A percentile compares a stretch with the other conserved stretches of the same genome.
phyloP scores from a whole-genome alignment of 2,888 invertebrate genomes.

The Cryptophagus acutangulus region DNA sequence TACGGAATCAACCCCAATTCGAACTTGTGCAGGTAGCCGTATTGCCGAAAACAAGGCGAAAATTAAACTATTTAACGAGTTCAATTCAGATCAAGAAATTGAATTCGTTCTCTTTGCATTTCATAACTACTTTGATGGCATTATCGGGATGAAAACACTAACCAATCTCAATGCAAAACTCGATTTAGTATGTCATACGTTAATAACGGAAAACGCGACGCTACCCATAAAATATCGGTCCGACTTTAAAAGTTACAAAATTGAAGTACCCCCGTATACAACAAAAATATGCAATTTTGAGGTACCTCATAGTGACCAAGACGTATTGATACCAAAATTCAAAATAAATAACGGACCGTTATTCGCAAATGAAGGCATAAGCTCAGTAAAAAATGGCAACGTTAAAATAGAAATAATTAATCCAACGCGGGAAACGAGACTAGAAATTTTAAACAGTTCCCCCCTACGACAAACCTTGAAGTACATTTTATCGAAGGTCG shows the following conservation, averaged over 20 bases:
- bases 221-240: constrained; percentile 10
- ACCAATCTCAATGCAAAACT: constrained; percentile 13
- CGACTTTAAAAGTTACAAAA: constrained; percentile 9
- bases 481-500: neutral
- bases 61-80: constrained; percentile 12
- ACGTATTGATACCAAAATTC: constrained; percentile 1
- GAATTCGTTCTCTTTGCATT: constrained; percentile 15
- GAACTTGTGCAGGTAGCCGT: constrained; percentile 15
- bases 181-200: constrained; percentile 12
- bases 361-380: neutral
- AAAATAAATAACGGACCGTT: neutral
- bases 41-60: constrained; percentile 10
- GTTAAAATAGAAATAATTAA: constrained; percentile 2
- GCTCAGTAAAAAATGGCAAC: neutral
- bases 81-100: constrained; percentile 3
- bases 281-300: neutral
- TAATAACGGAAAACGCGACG: constrained; percentile 10
- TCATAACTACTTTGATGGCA: constrained; percentile 19
- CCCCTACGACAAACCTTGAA: neutral
- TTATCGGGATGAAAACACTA: constrained; percentile 12
- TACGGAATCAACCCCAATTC: constrained; percentile 6
- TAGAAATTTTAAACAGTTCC: neutral
- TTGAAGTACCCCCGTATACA: constrained; percentile 7
- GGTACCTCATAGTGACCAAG: neutral
- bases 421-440: neutral